phyloP scores from a whole-genome alignment of 2,888 invertebrate genomes.

The Itoplectis maculator region DNA sequence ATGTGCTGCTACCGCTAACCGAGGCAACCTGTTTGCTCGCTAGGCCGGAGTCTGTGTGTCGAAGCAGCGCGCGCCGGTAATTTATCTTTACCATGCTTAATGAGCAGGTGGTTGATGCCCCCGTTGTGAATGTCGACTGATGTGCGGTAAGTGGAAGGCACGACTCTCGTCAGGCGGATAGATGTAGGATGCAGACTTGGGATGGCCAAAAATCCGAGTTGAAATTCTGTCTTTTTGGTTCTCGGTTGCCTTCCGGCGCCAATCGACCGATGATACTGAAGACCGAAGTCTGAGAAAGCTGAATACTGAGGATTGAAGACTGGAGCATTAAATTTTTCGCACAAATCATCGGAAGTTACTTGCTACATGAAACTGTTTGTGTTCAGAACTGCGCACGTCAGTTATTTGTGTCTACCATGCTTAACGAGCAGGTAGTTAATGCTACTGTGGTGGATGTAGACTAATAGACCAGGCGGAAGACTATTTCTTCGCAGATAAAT shows the following conservation, averaged over 20 bases:
- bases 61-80: conserved; percentile 58
- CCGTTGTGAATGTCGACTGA: neutral
- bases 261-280: conserved; percentile 55
- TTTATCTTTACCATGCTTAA: conserved; percentile 71
- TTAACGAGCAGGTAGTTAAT: conserved; percentile 71
- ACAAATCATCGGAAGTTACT: conserved; percentile 51
- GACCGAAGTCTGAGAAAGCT: conserved; percentile 46
- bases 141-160: neutral
- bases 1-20: conserved; percentile 50
- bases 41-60: conserved; percentile 23
- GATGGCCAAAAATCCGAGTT: conserved; percentile 15
- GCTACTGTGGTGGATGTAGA: conserved; percentile 21
- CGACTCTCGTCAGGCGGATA: conserved; percentile 33
- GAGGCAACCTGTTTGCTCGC: conserved; percentile 69
- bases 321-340: conserved; percentile 33
- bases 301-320: conserved; percentile 35
- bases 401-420: conserved; percentile 71
- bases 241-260: conserved; percentile 21
- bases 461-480: neutral
- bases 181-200: conserved; percentile 12
- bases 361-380: conserved; percentile 35
- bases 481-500: conserved; percentile 37
- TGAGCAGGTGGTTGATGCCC: conserved; percentile 69
- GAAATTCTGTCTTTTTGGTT: conserved; percentile 28
- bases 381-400: conserved; percentile 38